Evolutionary conservation across 1,140 invertebrate genomes (phyloP).

Genomic region (Amphibalanus amphitrite): DNA sequence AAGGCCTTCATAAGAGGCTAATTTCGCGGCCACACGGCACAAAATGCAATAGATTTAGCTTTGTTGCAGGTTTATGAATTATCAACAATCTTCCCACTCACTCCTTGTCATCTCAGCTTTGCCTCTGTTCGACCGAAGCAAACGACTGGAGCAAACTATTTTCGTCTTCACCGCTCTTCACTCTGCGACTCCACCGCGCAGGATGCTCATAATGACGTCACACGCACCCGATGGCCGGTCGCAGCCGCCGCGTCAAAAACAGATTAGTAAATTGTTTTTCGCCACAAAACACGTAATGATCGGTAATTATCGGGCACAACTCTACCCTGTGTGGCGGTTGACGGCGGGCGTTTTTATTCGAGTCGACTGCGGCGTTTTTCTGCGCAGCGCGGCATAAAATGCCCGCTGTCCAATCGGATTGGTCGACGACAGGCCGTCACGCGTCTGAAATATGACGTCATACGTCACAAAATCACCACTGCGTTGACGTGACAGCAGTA

Average conservation of each 20-base stretch:
- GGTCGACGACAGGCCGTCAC: background rate
- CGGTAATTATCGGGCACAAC: background rate
- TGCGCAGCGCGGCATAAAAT: background rate
- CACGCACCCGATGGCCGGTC: background rate
- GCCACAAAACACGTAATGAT: background rate
- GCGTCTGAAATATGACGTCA: background rate
- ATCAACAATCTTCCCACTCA: too few relatives aligned
- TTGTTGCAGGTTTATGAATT: too few relatives aligned
- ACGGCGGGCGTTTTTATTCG: background rate
- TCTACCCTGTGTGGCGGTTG: background rate
- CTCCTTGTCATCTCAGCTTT: too few relatives aligned
- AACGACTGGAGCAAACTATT: too few relatives aligned
- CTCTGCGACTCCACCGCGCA: background rate
- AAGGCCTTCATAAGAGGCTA: too few relatives aligned
- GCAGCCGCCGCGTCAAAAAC: background rate
- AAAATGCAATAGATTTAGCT: too few relatives aligned
- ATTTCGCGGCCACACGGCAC: too few relatives aligned
- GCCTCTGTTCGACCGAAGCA: too few relatives aligned
- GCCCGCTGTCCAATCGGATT: background rate
- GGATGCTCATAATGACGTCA: background rate
- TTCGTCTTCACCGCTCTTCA: too few relatives aligned
- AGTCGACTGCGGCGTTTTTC: background rate
- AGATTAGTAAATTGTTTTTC: background rate
- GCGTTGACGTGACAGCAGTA: background rate
- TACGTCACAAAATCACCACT: background rate